A percentile compares a stretch with the other conserved stretches of the same genome.
These are phyloP conservation scores for Circaetus cinerascens DNA, from an alignment of 2,113 vertebrate species.

Conservation along the genomic window DNA sequence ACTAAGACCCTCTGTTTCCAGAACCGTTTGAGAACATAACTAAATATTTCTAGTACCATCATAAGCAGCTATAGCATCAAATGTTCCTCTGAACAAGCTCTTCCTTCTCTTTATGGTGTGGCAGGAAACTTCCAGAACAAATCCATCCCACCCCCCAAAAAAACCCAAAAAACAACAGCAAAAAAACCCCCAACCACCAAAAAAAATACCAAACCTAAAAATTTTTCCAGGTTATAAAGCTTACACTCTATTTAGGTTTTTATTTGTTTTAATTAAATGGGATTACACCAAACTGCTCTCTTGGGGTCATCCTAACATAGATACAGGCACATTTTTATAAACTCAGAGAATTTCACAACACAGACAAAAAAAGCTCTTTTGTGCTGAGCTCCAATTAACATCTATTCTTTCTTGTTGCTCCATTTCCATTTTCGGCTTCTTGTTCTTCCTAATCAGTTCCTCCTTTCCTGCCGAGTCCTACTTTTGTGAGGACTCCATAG, in stretches of 20 bases:
- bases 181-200: not conserved
- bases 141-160: no score
- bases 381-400: not conserved
- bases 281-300: not conserved
- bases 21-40: not conserved
- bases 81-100: not conserved
- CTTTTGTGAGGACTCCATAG: not conserved
- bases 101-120: not conserved
- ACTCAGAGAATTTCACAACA: not conserved
- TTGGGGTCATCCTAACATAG: rapidly evolving
- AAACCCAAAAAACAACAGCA: no score
- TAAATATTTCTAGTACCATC: not conserved
- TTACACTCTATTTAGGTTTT: not conserved
- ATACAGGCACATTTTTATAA: not conserved
- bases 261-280: not conserved
- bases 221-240: not conserved
- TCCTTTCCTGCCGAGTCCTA: not conserved
- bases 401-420: not conserved
- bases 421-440: not conserved
- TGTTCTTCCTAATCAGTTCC: not conserved
- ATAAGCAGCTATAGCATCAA: not conserved
- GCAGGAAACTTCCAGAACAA: not conserved
- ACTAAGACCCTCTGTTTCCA: not conserved
- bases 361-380: not conserved
- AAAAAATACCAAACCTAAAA: not conserved